Evolutionary conservation across 1,140 invertebrate genomes (phyloP), one percentile per base, ranked within the genome.

Genomic region (Drosophila repleta): DNA sequence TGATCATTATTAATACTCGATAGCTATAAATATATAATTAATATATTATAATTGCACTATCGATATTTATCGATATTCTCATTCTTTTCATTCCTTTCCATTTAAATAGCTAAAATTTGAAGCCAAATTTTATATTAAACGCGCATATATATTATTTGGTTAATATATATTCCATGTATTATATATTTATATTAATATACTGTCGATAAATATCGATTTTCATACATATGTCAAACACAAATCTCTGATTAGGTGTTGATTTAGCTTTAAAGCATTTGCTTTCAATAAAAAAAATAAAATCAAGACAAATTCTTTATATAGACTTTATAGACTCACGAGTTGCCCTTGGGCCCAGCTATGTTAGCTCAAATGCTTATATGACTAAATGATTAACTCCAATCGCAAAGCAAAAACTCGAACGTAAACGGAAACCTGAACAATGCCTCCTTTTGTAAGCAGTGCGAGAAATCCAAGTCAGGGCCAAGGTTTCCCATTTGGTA

Each of bases 401-500:
- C 48, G 17, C n/a, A 49, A 58, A 51, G 58, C 15, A 41, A 26
- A 37, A 70, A 51, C 24, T 17, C 11, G 26, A 58, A 17, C 32
- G 32, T n/a, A 20, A 46, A 60, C 32, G 20, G 6, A 61, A 60
- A 32, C 49, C 21, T 26, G 24, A 63, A 69, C 55, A 69, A 74
- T 60, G 48, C 32, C 21, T 62, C 41, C 29, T 66, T 75, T 72
- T 75, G 37, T 61, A 39, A 39, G 29, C 26, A 53, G 37, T 26
- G 10, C 43, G 26, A 41, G 49, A 61, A 65, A 79, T 65, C 65
- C 73, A 65, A 79, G 71, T 79, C 77, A 80, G 76, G 76, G 77
- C 77, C 77, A 79, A 80, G 77, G 77, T 80, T 75, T 67, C 46
- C 46, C 43, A 62, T 43, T 78, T 79, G 32, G 71, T 75, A 79